Base-by-base conservation (phyloP, 2,888 invertebrate genomes). In the Copidosoma aretas region DNA sequence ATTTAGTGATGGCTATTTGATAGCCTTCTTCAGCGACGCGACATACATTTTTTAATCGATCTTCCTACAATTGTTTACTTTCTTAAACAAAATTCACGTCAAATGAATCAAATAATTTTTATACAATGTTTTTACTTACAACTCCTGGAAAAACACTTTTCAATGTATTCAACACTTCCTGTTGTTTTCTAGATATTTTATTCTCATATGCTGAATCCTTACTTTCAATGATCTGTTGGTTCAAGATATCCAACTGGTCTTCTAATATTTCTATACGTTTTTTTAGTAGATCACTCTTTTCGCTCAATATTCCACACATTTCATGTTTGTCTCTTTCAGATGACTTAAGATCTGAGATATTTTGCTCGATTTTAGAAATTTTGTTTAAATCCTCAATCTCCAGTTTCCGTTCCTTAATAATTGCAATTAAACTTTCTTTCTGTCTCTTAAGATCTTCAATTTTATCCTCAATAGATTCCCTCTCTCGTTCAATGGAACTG, bases 1-100 rank as follows among this genome's bases (percentile, higher is more conserved):
- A 94, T 85, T 97, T 97, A 1, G 95, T 96, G 79, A 97, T 93
- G 60, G 97, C 95, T 69, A 97, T 91, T 85, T 97, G 94, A 87
- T 97, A 99, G 10, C 19, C 4, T 15, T 65, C 52, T 0, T 60
- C 25, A 14, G 8, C 5, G 15, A 60, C 19, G 1, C 51, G 15
- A 12, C 57, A 63, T 41, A 71, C 57, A 25, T 69, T 67, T 61
- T 49, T 64, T 25, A 71, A 53, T 32, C 71, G 52, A 58, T 60
- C 64, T 0, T 32, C 8, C 71, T 71, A 14, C 24, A 60, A 61
- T 17, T 41, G 41, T 49, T 60, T 15, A 21, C n/a, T 22, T 32
- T 43, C 21, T 3, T 1, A 63, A 41, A 21, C 21, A 25, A 56
- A 56, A n/a, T 43, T 49, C 41, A 54, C 43, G n/a, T 21, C n/a